Conservation (phyloP, 2,888 invertebrate genomes). For the Nephrotoma guestfalica region DNA sequence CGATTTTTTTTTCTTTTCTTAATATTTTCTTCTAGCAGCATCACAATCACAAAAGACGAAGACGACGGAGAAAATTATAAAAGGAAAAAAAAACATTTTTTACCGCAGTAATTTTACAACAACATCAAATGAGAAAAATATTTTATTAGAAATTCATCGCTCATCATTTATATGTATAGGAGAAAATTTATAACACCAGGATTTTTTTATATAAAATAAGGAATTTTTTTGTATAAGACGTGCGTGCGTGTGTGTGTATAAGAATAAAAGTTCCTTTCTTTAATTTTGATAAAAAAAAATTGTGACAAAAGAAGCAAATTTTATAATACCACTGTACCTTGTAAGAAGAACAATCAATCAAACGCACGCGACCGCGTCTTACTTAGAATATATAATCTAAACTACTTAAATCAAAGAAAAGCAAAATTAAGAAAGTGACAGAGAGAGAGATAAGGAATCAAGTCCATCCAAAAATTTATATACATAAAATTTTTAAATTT, state of each 20-base stretch:
- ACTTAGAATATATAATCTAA: neutral
- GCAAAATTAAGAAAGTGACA: neutral
- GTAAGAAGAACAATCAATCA: neutral
- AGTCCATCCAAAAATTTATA: conserved; percentile 1
- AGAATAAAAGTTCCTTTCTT: neutral
- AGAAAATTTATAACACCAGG: neutral
- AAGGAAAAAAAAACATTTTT: neutral
- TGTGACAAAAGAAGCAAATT: neutral
- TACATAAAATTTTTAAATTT: neutral
- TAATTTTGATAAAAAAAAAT: neutral
- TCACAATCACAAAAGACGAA: neutral
- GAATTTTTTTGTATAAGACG: neutral
- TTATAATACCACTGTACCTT: neutral
- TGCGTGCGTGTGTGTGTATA: neutral
- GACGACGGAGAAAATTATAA: neutral
- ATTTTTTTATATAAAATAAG: neutral
- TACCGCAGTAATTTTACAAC: neutral
- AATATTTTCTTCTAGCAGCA: neutral
- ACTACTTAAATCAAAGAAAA: neutral
- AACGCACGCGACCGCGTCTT: neutral
- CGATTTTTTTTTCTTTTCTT: neutral
- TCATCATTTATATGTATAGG: neutral
- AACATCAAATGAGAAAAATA: neutral
- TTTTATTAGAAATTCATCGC: neutral
- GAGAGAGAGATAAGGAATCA: neutral